Base-by-base conservation (phyloP, 2,888 invertebrate genomes). In the Dichetophora obliterata region DNA sequence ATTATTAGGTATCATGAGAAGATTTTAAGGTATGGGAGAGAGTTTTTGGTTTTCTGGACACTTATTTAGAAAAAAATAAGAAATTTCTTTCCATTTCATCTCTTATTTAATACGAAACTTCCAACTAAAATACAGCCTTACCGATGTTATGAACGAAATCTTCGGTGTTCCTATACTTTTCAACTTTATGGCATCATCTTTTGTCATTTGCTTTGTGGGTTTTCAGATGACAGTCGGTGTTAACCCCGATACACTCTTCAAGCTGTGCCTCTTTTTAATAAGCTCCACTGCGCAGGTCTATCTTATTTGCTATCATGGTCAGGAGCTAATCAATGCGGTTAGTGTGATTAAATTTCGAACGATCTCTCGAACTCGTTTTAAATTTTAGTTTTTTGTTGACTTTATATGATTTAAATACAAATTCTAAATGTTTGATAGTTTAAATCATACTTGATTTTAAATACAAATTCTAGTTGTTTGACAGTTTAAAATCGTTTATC, bases 161-260 rank as follows among this genome's bases (percentile, higher is more conserved):
- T 84, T 84, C 63, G 81, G 83, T 0, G 34, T 82, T 4, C 81
- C 84, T 3, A 70, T 85, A 50, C 65, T 84, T 3, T 27, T 84
- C 43, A 85, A 84, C 75, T 84, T 84, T 75, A 52, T 79, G 0
- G 72, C 81, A 4, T 82, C 83, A 6, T 81, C 83, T 0, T 77
- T 82, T 63, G 81, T 84, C 9, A 83, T 85, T 57, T 85, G 85
- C 37, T 80, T 85, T 72, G 85, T 88, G 3, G 84, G 81, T 9
- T 86, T 88, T 77, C 86, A 87, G 75, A 81, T 85, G 78, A 87
- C 86, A 0, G 80, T 84, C 9, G 86, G 85, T 0, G 83, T 81
- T 3, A 71, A 82, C 0, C 54, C 71, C 0, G 83, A 83, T 8
- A 78, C 83, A 9, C 22, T 86, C 27, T 54, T 84, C 5, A 88